Evolutionary conservation across 2,888 invertebrate species (phyloP).

Genomic region (Psococerastis gibbosa): DNA sequence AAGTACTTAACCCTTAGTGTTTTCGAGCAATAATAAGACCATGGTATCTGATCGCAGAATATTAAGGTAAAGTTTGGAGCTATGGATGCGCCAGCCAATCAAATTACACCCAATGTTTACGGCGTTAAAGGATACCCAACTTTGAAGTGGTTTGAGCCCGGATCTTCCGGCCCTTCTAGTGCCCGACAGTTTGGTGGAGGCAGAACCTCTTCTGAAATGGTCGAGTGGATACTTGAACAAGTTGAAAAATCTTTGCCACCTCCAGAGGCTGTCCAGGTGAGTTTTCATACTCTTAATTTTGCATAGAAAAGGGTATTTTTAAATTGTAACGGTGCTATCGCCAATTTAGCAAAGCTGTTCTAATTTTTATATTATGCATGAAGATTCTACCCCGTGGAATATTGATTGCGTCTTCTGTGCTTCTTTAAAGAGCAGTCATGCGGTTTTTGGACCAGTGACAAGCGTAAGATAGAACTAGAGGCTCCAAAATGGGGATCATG

Average conservation of each 20-base stretch:
- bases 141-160: slow-evolving; percentile 75
- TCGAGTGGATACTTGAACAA: slow-evolving; percentile 74
- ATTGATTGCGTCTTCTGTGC: too few relatives aligned
- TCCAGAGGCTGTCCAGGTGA: slow-evolving; percentile 68
- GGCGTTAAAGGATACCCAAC: slow-evolving; percentile 90
- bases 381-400: too few relatives aligned
- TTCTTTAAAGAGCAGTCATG: too few relatives aligned
- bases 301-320: background rate
- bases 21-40: too few relatives aligned
- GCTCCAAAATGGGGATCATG: too few relatives aligned
- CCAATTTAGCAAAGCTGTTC: background rate
- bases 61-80: slow-evolving; percentile 70
- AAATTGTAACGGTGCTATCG: too few relatives aligned
- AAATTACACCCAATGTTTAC: slow-evolving; percentile 60
- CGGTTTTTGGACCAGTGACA: too few relatives aligned
- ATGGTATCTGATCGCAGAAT: too few relatives aligned
- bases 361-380: slow-evolving; percentile 6
- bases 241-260: slow-evolving; percentile 70
- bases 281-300: slow-evolving; percentile 15
- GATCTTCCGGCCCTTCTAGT: slow-evolving; percentile 44
- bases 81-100: slow-evolving; percentile 86
- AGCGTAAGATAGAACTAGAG: too few relatives aligned
- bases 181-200: slow-evolving; percentile 84
- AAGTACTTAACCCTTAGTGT: too few relatives aligned
- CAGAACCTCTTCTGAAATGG: slow-evolving; percentile 73